Percentiles rank a stretch among this genome's conserved stretches.
Conservation (phyloP, 2,888 invertebrate genomes). For the Agrilus mali region DNA sequence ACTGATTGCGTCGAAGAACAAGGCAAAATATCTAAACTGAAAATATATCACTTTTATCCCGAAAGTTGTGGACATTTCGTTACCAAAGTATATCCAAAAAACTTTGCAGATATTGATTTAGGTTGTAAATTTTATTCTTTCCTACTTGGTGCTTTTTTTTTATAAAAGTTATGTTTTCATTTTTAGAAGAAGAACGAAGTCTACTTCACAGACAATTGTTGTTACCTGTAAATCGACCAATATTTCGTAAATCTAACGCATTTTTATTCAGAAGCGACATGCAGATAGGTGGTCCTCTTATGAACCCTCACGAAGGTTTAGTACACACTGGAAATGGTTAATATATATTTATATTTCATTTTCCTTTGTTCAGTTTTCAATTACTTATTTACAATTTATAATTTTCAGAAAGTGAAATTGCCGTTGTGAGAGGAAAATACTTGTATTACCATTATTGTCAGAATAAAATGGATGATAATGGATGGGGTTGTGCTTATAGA, state of each 20-base stretch:
- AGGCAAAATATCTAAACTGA: conserved; percentile 36
- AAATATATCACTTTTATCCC: conserved; percentile 65
- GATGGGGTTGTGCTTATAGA: conserved; percentile 99
- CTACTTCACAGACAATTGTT: conserved; percentile 59
- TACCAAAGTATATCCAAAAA: conserved; percentile 58
- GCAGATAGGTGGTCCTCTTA: conserved; percentile 36
- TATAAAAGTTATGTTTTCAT: conserved; percentile 4
- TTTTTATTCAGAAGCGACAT: conserved; percentile 41
- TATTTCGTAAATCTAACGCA: conserved; percentile 62
- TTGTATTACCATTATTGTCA: conserved; percentile 96
- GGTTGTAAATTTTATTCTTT: conserved; percentile 37
- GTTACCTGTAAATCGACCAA: conserved; percentile 54
- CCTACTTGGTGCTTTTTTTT: background rate
- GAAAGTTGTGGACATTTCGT: conserved; percentile 61
- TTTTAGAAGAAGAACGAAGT: conserved; percentile 50
- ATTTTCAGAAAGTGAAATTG: conserved; percentile 36
- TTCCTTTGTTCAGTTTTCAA: background rate
- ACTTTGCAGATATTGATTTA: conserved; percentile 51
- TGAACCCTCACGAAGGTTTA: conserved; percentile 61
- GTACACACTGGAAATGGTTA: conserved; percentile 27
- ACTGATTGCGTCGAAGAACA: conserved; percentile 17
- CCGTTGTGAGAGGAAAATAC: conserved; percentile 71
- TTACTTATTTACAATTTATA: conserved; percentile 4
- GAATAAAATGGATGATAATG: conserved; percentile 70
- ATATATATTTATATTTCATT: conserved; percentile 6